Evolutionary conservation across 2,797 vertebrate species (phyloP).

Genomic region (Fundulus diaphanus): DNA sequence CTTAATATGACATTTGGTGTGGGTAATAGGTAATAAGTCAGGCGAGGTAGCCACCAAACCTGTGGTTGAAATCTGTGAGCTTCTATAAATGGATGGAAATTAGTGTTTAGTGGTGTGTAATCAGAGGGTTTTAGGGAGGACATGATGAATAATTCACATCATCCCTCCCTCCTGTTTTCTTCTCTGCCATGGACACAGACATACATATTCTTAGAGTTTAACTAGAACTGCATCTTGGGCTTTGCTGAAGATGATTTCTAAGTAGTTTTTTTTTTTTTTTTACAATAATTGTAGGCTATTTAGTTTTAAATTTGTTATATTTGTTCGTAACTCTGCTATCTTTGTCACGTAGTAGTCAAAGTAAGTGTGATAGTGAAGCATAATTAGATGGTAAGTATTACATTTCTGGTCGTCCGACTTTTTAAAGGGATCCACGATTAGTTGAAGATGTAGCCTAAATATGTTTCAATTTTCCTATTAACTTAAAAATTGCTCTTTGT

Average conservation of each 20-base stretch:
- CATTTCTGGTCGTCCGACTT: no score
- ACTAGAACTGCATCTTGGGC: not conserved
- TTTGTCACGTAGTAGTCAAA: no score
- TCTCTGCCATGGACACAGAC: conserved; percentile 14
- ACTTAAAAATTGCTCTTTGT: no score
- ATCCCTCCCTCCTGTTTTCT: conserved; percentile 29
- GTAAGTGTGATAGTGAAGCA: no score
- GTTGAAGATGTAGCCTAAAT: no score
- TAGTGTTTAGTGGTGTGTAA: conserved; percentile 68
- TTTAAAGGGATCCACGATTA: no score
- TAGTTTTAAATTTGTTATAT: no score
- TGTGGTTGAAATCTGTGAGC: conserved; percentile 50
- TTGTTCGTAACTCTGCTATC: no score
- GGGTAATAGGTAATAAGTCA: conserved; percentile 48
- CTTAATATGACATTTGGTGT: conserved; percentile 21
- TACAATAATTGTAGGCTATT: no score
- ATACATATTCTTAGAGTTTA: not conserved
- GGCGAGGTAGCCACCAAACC: conserved; percentile 29
- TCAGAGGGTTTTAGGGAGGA: conserved; percentile 52
- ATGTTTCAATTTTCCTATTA: no score
- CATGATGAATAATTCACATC: conserved; percentile 69
- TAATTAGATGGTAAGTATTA: no score
- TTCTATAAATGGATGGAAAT: conserved; percentile 65
- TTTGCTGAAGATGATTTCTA: not conserved
- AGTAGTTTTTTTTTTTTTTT: no score